A percentile compares a stretch with the other conserved stretches of the same genome.
Evolutionary conservation across 2,113 vertebrate species (phyloP).

Genomic region (Prinia subflava): DNA sequence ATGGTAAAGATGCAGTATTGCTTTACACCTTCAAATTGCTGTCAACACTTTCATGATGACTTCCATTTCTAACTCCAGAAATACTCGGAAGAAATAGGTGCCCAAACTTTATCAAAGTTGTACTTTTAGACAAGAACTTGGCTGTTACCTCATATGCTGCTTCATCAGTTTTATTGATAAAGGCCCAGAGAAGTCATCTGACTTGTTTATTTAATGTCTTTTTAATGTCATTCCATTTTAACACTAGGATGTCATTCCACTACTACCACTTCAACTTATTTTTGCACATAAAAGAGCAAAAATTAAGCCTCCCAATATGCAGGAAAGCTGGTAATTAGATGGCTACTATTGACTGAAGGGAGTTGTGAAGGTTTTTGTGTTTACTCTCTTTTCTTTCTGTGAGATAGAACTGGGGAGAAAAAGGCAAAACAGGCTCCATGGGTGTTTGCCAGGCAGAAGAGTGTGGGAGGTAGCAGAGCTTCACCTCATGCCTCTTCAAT

Average conservation of each 20-base stretch:
- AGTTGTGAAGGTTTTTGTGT: background rate
- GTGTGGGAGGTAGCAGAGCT: background rate
- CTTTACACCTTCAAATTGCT: constrained; percentile 48
- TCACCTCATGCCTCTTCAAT: background rate
- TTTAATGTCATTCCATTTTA: background rate
- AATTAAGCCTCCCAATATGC: background rate
- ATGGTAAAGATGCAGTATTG: background rate
- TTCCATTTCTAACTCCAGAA: constrained; percentile 28
- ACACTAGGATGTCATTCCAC: background rate
- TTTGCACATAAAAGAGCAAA: background rate
- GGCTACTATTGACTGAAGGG: background rate
- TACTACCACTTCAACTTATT: background rate
- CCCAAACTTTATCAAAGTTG: background rate
- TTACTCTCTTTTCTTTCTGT: too few species aligned
- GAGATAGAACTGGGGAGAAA: too few species aligned
- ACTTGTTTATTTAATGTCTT: background rate
- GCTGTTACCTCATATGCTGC: background rate
- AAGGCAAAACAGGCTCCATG: background rate
- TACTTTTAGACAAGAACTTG: background rate
- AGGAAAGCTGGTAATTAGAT: background rate
- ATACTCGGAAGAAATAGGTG: constrained; percentile 18
- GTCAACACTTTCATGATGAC: constrained; percentile 18
- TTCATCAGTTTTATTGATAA: background rate
- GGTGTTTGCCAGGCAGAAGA: background rate
- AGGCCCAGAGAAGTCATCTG: background rate